Base-by-base conservation (phyloP, 2,888 invertebrate genomes). In the Cacoxenus indagator region DNA sequence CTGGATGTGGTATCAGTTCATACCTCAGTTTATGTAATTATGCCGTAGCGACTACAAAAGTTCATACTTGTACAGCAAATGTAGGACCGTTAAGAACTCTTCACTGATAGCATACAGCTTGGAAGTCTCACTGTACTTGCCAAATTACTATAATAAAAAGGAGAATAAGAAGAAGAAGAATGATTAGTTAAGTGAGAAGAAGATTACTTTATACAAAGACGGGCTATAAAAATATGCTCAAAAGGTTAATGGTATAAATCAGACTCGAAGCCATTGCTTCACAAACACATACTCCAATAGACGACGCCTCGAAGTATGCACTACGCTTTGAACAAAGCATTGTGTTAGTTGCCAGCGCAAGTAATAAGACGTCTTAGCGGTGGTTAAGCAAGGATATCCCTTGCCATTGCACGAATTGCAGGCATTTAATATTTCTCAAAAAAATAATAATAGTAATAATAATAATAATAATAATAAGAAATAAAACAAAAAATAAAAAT, bases 401-500 rank as follows among this genome's bases (percentile, higher is more conserved):
- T 37, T 5, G 11, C 4, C 14, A 61, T 43, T 68, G 46, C 70
- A 43, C 65, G 69, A 69, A 64, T 46, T 48, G 65, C 67, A 55
- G 29, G 26, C 67, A 65, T 70, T 67, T 67, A 67, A 43, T 76
- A 77, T 77, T 73, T 75, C 75, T 75, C 76, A 67, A 73, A 75
- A 75, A 75, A n/a, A n/a, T n/a, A n/a, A n/a, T n/a, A n/a, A n/a
- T n/a, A n/a, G n/a, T n/a, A n/a, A n/a, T n/a, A n/a, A n/a, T n/a
- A n/a, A n/a, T n/a, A n/a, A n/a, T n/a, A n/a, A n/a, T n/a, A n/a
- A n/a, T n/a, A n/a, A n/a, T n/a, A n/a, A n/a, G n/a, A n/a, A n/a
- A n/a, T n/a, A n/a, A n/a, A n/a, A n/a, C n/a, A n/a, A n/a, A n/a
- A n/a, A n/a, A n/a, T n/a, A n/a, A n/a, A n/a, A n/a, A n/a, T n/a